Base-by-base conservation (phyloP, 2,797 vertebrate genomes). In the Adelosebastes latens region DNA sequence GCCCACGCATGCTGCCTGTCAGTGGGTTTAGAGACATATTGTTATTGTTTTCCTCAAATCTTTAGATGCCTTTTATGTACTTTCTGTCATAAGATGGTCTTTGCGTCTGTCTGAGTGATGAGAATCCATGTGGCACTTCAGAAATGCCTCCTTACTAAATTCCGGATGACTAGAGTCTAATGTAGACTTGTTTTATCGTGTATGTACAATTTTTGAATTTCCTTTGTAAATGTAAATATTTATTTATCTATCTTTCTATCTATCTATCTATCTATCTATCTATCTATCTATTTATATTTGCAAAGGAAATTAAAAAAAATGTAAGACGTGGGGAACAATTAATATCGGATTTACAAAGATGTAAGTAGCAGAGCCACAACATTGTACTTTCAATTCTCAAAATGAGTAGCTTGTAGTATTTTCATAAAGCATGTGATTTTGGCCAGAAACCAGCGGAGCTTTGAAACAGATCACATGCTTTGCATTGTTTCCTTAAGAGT, bases 401-500 rank as follows among this genome's bases (percentile, higher is more conserved):
- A 36, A 61, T 53, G 4, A 62, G 16, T 20, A 69, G 22, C 36
- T 24, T 60, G 10, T 49, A 18, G 18, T 60, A n/a, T 71, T 34
- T 59, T 70, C 14, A 32, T 77, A 18, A 31, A 4, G 18, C 36
- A 14, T 62, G 64, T 32, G 55, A 72, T 74, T 76, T 65, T 2
- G 3, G 42, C 36, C 42, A 36, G 9, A 77, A 77, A 60, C 27
- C 27, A 78, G 58, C 25, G 4, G 8, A 39, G 70, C 77, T 84
- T 81, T 77, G 63, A 31, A 80, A 34, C 29, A 60, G 67, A 81
- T 82, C 58, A 49, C 72, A 81, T 36, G 16, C 39, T 78, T 84
- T 80, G 60, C 31, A 68, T 89, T 83, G 49, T 88, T 76, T 72
- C 27, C 70, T 72, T 82, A 46, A 59, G 59, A 76, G 59, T 60